Base-by-base conservation (phyloP, 2,113 vertebrate species). In the Garra rufa region DNA sequence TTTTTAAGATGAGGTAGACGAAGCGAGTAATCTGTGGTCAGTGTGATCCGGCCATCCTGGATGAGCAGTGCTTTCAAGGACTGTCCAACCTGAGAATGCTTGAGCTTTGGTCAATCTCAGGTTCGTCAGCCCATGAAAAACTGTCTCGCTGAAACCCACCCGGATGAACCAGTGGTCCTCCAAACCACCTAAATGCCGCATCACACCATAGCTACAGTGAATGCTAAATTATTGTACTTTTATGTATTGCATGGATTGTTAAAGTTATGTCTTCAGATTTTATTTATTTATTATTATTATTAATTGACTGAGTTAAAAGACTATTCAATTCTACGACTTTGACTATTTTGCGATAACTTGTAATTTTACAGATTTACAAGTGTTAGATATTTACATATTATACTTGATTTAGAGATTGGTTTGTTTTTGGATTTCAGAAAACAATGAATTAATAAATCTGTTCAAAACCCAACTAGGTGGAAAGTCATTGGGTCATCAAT, bases 71-170 rank as follows among this genome's bases (percentile, higher is more conserved):
- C 83, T 94, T 95, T 97, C 92, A 15, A 95, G 97, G 97, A 97
- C 98, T 98, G 97, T 97, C 96, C 93, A 90, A 93, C 95, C 95
- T 97, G 97, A 98, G 97, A 97, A 98, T 97, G 97, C 93, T 96
- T 92, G 92, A 89, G 85, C 88, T 88, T 85, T 87, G 90, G 92
- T 96, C 98, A 96, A 94, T 98, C 97, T 99, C 97, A 97, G 97
- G 97, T 96, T 95, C 87, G 97, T 98, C 98, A 98, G 97, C 96
- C 97, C 95, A 93, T 89, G 95, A 97, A 96, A 93, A 15, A 92
- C 93, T 88, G 89, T 89, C 94, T 96, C 92, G 55, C 82, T 59
- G 83, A 89, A 76, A 87, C 90, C 83, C 30, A 81, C 55, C 8
- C 10, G 26, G 48, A 87, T 38, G 46, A 84, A 48, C 21, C 69